These are phyloP conservation scores for Shinisaurus crocodilurus DNA, from an alignment of 2,113 vertebrate genomes.

Conservation along the genomic window DNA sequence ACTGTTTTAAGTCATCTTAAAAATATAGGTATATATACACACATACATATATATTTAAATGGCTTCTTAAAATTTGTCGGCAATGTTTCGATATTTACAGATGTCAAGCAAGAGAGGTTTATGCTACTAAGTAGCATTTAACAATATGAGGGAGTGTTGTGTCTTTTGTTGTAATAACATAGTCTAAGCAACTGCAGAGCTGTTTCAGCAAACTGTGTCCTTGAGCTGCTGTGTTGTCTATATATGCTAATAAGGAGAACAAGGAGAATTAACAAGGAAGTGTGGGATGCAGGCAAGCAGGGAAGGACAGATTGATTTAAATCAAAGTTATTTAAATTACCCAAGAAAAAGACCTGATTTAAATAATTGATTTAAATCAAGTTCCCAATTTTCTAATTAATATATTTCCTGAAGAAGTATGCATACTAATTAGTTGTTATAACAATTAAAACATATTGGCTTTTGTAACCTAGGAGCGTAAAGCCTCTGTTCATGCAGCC, in stretches of 20 bases:
- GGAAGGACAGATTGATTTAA: constrained; percentile 1
- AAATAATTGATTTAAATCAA: constrained; percentile 25
- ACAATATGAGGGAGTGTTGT: constrained; percentile 48
- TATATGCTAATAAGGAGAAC: constrained; percentile 76
- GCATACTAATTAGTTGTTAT: constrained; percentile 1
- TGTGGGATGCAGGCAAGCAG: constrained; percentile 40
- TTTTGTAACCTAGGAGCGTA: background rate
- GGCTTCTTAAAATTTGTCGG: constrained; percentile 8
- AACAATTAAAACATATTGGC: background rate
- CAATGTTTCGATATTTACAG: constrained; percentile 29
- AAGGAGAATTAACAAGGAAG: constrained; percentile 79
- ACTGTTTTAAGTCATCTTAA: constrained; percentile 3
- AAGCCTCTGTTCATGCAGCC: background rate
- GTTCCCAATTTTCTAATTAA: constrained; percentile 10
- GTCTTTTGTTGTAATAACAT: constrained; percentile 50
- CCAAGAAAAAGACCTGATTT: constrained; percentile 2
- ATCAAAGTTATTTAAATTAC: constrained; percentile 10
- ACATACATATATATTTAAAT: background rate
- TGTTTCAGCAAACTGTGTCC: constrained; percentile 69
- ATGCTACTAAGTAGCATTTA: constrained; percentile 25
- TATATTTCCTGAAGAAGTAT: background rate
- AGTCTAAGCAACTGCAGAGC: constrained; percentile 54
- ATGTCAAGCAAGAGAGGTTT: background rate
- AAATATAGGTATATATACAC: background rate
- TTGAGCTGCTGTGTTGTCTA: constrained; percentile 74